phyloP scores from a whole-genome alignment of 1,140 invertebrate genomes.

The Leptinotarsa undecemlineata region DNA sequence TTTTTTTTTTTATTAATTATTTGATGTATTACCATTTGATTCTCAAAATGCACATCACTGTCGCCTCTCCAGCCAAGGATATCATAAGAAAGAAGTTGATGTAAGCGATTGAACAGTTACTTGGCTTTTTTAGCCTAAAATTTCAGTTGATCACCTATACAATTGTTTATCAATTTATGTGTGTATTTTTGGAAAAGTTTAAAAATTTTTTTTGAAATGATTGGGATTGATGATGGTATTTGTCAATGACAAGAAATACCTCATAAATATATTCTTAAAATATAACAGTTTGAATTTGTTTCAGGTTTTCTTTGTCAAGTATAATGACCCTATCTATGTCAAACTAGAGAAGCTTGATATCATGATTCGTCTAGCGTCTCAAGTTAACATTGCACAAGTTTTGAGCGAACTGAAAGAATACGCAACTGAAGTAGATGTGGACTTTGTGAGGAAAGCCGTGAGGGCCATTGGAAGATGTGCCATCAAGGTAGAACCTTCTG shows the following conservation, averaged over 20 bases:
- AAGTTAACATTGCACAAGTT: constrained; percentile 98
- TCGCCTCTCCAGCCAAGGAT: no score
- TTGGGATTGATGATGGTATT: no score
- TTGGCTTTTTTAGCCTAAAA: no score
- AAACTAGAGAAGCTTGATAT: constrained; percentile 99
- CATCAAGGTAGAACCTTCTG: constrained; percentile 99
- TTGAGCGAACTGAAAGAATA: constrained; percentile 99
- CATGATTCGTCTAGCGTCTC: constrained; percentile 98
- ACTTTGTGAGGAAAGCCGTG: constrained; percentile 98
- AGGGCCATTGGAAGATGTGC: constrained; percentile 98
- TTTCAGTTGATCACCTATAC: no score
- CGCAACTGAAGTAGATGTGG: constrained; percentile 99
- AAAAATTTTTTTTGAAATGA: not conserved
- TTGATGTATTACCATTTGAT: no score
- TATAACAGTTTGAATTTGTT: constrained; percentile 26
- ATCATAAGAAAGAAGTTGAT: no score
- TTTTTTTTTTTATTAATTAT: no score
- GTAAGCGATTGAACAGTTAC: no score
- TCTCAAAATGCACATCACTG: no score
- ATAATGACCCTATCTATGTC: constrained; percentile 99
- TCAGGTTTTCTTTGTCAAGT: constrained; percentile 97
- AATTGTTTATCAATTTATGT: not conserved
- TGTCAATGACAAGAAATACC: no score
- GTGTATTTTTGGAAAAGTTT: not conserved
- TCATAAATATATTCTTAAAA: not conserved